phyloP scores from a whole-genome alignment of 2,797 vertebrate genomes.

The Amblyopsis hoosieri region DNA sequence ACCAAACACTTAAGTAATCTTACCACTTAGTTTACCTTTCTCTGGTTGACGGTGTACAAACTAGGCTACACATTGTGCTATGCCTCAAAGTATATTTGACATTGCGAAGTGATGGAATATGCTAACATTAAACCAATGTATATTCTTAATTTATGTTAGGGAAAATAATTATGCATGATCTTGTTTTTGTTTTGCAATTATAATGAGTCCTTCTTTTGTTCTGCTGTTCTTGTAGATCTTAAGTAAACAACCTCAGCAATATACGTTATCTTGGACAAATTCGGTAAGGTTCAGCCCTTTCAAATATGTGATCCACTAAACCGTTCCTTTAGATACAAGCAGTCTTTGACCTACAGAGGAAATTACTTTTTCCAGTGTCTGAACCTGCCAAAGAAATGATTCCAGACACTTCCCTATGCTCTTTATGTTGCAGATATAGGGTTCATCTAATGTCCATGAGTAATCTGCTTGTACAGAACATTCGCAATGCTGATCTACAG shows the following conservation, averaged over 20 bases:
- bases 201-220: background rate
- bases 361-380: constrained; percentile 42
- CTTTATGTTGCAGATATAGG: constrained; percentile 8
- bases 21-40: background rate
- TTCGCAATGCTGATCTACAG: background rate
- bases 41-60: background rate
- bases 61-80: too few relatives aligned
- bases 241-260: background rate
- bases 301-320: constrained; percentile 17
- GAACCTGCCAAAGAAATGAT: constrained; percentile 28
- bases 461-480: background rate
- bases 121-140: too few relatives aligned
- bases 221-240: background rate
- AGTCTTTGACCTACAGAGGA: constrained; percentile 26
- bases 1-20: too few relatives aligned
- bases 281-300: constrained; percentile 23
- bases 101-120: too few relatives aligned
- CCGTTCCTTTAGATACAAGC: constrained; percentile 18
- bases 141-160: too few relatives aligned
- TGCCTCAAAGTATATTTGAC: too few relatives aligned
- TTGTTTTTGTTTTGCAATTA: constrained; percentile 1
- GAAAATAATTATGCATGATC: background rate
- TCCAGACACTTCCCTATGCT: constrained; percentile 18
- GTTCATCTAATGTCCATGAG: constrained; percentile 5
- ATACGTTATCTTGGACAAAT: background rate